phyloP scores from a whole-genome alignment of 1,140 invertebrate species.

The Homarus americanus region DNA sequence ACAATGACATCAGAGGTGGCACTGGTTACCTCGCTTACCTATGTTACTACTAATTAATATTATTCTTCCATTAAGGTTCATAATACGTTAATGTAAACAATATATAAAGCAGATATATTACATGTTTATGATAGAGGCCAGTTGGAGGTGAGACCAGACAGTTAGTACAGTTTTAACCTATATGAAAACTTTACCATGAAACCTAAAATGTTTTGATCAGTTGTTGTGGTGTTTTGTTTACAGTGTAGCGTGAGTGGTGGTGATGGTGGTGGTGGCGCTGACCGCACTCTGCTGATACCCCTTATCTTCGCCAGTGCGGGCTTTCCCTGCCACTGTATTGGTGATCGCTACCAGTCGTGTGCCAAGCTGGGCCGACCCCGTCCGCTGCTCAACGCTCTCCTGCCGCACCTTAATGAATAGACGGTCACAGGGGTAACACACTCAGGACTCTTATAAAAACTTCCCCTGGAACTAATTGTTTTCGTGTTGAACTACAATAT shows the following conservation, averaged over 20 bases:
- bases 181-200: not conserved
- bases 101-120: no score
- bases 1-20: not conserved
- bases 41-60: not conserved
- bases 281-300: slow-evolving; percentile 35
- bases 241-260: not conserved
- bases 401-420: not conserved
- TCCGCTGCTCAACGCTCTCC: not conserved
- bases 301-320: slow-evolving; percentile 52
- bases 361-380: not conserved
- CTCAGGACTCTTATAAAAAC: no score
- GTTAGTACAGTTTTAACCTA: not conserved
- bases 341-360: slow-evolving; percentile 7
- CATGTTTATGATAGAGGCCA: no score
- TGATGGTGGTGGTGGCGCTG: slow-evolving; percentile 13
- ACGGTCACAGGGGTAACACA: no score
- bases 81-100: no score
- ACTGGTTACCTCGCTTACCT: not conserved
- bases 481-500: not conserved
- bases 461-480: not conserved
- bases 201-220: not conserved
- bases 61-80: not conserved
- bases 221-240: slow-evolving; percentile 25
- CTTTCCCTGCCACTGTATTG: slow-evolving; percentile 30
- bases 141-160: no score